Evolutionary conservation across 2,113 vertebrate species (phyloP).

Genomic region (Varanus salvator): DNA sequence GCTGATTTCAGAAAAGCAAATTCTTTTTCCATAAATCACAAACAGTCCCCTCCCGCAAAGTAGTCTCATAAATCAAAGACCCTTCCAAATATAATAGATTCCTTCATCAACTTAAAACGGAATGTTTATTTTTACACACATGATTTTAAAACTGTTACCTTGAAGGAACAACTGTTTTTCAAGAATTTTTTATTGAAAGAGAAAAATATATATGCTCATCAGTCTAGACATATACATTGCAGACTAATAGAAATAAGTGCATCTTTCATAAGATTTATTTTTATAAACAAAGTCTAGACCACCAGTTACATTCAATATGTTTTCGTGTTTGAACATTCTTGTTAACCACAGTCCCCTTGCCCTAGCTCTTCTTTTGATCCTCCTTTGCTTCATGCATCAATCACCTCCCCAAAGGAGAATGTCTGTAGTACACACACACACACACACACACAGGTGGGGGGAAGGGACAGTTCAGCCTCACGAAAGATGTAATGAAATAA

Average conservation of each 20-base stretch:
- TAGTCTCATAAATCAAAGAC: constrained; percentile 50
- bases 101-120: constrained; percentile 59
- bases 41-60: neutral
- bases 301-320: constrained; percentile 47
- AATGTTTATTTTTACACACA: constrained; percentile 70
- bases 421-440: too few species aligned
- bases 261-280: constrained; percentile 66
- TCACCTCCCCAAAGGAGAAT: constrained; percentile 18
- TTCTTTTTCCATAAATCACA: neutral
- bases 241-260: constrained; percentile 59
- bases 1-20: neutral
- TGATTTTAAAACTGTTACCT: constrained; percentile 59
- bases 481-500: constrained; percentile 49
- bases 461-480: constrained; percentile 22
- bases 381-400: constrained; percentile 41
- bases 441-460: neutral
- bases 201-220: neutral
- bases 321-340: constrained; percentile 55
- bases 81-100: constrained; percentile 56
- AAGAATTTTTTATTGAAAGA: constrained; percentile 37
- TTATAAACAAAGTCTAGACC: constrained; percentile 54
- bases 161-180: constrained; percentile 44
- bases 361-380: constrained; percentile 50
- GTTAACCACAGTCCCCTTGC: neutral
- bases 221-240: constrained; percentile 51